Evolutionary conservation across 2,797 vertebrate species (phyloP).

Genomic region (Peromyscus aztecus): DNA sequence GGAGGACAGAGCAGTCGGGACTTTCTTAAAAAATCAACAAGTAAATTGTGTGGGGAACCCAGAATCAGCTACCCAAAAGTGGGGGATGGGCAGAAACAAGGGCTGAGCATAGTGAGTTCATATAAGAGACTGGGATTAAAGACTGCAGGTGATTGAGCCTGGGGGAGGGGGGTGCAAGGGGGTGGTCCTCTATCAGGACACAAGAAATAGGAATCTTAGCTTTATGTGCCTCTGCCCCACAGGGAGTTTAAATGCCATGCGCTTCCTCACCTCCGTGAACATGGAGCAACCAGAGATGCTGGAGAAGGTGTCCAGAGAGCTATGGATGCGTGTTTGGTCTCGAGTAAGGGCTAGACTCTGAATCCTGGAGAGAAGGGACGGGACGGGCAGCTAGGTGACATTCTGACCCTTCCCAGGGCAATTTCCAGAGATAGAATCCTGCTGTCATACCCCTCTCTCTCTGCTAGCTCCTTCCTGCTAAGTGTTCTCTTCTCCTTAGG

Average conservation of each 20-base stretch:
- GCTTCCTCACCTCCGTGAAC: slow-evolving; percentile 92
- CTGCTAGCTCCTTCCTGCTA: not conserved
- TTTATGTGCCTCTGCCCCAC: not conserved
- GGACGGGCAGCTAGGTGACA: not conserved
- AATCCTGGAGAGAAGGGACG: not conserved
- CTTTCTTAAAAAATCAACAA: too few relatives aligned
- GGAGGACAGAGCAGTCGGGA: not conserved
- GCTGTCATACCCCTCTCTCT: not conserved
- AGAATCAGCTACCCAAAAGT: not conserved
- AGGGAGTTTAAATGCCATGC: slow-evolving; percentile 93
- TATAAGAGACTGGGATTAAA: not conserved
- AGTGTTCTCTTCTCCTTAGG: slow-evolving; percentile 79
- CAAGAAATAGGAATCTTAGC: not conserved
- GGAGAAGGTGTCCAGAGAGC: slow-evolving; percentile 94
- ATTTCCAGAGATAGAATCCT: not conserved
- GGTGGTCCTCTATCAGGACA: too few relatives aligned
- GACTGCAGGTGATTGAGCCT: not conserved
- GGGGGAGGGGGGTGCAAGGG: too few relatives aligned
- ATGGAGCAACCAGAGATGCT: slow-evolving; percentile 86
- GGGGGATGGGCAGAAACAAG: too few relatives aligned
- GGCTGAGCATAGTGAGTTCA: fast-evolving
- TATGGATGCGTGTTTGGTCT: slow-evolving; percentile 95
- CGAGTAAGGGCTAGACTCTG: slow-evolving; percentile 82
- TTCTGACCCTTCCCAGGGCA: not conserved
- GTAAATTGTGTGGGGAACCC: not conserved